Evolutionary conservation across 2,113 vertebrate genomes (phyloP).

Genomic region (Rhinolophus ferrumequinum): DNA sequence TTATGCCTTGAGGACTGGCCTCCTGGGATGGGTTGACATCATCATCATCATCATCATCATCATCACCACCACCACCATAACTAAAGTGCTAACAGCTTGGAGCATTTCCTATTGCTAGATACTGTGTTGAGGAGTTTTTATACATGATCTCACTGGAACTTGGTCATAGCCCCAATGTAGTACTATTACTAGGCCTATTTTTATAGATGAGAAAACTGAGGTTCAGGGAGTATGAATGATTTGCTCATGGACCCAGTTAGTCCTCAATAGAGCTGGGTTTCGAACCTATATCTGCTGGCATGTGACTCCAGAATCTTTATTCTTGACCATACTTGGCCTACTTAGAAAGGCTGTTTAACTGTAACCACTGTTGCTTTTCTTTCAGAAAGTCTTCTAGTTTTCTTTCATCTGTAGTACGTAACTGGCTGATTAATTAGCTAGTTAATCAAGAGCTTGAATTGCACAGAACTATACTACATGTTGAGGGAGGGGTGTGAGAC

Average conservation of each 20-base stretch:
- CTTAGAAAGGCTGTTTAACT: background rate
- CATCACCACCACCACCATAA: background rate
- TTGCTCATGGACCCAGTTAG: background rate
- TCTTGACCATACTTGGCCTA: background rate
- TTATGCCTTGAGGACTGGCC: background rate
- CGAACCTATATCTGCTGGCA: background rate
- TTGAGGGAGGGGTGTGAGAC: background rate
- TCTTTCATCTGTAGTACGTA: background rate
- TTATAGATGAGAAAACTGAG: background rate
- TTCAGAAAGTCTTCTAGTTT: background rate
- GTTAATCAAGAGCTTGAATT: background rate
- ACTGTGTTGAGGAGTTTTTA: background rate
- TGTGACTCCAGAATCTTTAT: background rate
- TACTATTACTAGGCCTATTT: background rate
- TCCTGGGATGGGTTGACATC: background rate
- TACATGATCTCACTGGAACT: background rate
- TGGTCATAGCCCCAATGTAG: background rate
- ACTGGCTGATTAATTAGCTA: background rate
- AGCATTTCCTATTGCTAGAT: background rate
- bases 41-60: background rate
- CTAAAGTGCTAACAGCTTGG: background rate
- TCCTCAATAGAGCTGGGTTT: background rate
- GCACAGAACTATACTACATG: background rate
- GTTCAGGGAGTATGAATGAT: background rate
- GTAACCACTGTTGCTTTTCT: background rate